Percentiles rank a stretch among this genome's conserved stretches.
Evolutionary conservation across 2,888 invertebrate genomes (phyloP).

Genomic region (Hipparchia sbordonii): DNA sequence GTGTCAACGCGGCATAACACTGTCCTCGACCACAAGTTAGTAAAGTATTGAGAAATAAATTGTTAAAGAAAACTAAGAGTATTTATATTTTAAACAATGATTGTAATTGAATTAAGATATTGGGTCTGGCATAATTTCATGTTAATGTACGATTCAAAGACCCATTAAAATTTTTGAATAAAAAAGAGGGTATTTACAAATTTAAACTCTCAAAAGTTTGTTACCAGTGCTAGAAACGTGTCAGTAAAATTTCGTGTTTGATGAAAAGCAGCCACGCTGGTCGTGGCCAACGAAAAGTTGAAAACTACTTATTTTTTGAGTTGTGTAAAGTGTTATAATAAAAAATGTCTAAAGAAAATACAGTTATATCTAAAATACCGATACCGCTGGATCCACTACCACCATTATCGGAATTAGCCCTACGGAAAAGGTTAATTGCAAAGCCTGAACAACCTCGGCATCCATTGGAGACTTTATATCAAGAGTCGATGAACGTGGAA

Average conservation of each 20-base stretch:
- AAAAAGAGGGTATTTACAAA: slow-evolving; percentile 8
- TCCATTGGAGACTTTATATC: slow-evolving; percentile 56
- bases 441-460: slow-evolving; percentile 50
- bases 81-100: no score
- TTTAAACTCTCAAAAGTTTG: no score
- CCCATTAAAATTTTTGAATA: no score
- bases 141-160: no score
- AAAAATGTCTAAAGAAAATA: slow-evolving; percentile 59
- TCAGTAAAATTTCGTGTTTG: background rate
- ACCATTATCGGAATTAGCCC: slow-evolving; percentile 54
- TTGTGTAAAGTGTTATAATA: background rate
- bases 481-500: slow-evolving; percentile 39
- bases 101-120: no score
- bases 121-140: no score
- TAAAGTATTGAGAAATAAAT: no score
- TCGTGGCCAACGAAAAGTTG: slow-evolving; percentile 46
- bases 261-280: slow-evolving; percentile 56
- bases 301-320: slow-evolving; percentile 16
- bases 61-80: no score
- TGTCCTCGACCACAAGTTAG: background rate
- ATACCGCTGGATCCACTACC: slow-evolving; percentile 60
- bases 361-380: slow-evolving; percentile 57
- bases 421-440: slow-evolving; percentile 42
- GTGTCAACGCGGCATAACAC: background rate
- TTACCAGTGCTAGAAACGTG: background rate